Conservation (phyloP, 1,140 invertebrate genomes). For the Pteromalus puparum region DNA sequence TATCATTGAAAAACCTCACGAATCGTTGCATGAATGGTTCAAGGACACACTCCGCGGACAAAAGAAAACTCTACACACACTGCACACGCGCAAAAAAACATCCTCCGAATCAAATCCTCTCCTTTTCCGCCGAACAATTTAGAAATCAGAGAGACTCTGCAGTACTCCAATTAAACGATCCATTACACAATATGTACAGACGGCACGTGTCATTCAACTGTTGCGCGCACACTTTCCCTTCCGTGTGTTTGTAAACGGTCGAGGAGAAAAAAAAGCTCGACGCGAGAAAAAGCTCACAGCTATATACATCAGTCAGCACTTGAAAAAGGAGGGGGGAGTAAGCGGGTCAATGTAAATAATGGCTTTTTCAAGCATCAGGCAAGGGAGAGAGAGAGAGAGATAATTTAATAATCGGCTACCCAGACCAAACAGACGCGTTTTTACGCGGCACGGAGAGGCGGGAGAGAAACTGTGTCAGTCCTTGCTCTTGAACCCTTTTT, state of each 20-base stretch:
- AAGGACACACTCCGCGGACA: conserved; percentile 32
- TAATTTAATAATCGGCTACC: conserved; percentile 50
- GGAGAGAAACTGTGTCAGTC: conserved; percentile 48
- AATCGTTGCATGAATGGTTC: conserved; percentile 35
- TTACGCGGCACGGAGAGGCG: not conserved
- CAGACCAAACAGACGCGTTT: conserved; percentile 43
- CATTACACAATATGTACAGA: conserved; percentile 3
- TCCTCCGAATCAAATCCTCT: too few species aligned
- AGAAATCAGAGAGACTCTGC: not conserved
- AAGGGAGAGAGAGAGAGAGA: not conserved
- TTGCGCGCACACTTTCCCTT: conserved; percentile 15
- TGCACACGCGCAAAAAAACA: not conserved
- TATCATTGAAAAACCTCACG: conserved; percentile 32
- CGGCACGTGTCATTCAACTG: conserved; percentile 11
- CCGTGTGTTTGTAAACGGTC: not conserved
- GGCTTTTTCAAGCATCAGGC: conserved; percentile 24
- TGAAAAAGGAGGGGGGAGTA: not conserved
- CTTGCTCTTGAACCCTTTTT: conserved; percentile 53
- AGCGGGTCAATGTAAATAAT: conserved; percentile 47
- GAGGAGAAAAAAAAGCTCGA: conserved; percentile 1
- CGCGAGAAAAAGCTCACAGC: not conserved
- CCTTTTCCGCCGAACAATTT: not conserved
- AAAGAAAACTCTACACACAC: not conserved
- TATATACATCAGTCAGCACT: not conserved
- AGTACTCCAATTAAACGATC: not conserved